Percentiles rank a stretch among this genome's conserved stretches.
Evolutionary conservation across 1,140 invertebrate species (phyloP).

Genomic region (Chelonus insularis): DNA sequence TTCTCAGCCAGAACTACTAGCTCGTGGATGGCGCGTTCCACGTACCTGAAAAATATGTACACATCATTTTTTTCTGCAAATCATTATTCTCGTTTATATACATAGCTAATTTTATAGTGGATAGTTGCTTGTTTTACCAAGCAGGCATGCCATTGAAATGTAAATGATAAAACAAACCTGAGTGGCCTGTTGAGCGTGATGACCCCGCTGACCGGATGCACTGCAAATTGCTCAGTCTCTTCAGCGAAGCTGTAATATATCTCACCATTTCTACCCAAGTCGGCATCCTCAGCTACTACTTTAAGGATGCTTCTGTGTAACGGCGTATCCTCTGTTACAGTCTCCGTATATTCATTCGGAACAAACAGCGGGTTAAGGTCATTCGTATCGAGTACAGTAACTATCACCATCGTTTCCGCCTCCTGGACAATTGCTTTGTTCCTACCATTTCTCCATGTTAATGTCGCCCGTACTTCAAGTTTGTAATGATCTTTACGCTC

Average conservation of each 20-base stretch:
- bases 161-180: constrained; percentile 48
- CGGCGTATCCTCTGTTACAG: constrained; percentile 87
- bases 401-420: constrained; percentile 73
- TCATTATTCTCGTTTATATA: neutral
- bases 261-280: constrained; percentile 91
- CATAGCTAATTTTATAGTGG: neutral
- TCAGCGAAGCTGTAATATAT: constrained; percentile 94
- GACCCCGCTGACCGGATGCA: constrained; percentile 89
- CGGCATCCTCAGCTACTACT: constrained; percentile 89
- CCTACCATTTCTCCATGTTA: constrained; percentile 64
- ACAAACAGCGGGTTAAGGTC: constrained; percentile 92
- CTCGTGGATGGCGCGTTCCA: constrained; percentile 71
- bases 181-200: constrained; percentile 82
- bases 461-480: constrained; percentile 78
- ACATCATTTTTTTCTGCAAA: constrained; percentile 2
- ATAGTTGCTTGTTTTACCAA: neutral
- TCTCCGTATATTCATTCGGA: constrained; percentile 80
- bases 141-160: constrained; percentile 9
- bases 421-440: constrained; percentile 64
- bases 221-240: constrained; percentile 80
- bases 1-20: constrained; percentile 82
- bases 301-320: constrained; percentile 76
- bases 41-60: constrained; percentile 55
- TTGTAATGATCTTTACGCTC: constrained; percentile 84
- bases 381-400: constrained; percentile 87